Evolutionary conservation across 2,113 vertebrate species (phyloP), one percentile per base, ranked within the genome.

Genomic region (Oenanthe melanoleuca): DNA sequence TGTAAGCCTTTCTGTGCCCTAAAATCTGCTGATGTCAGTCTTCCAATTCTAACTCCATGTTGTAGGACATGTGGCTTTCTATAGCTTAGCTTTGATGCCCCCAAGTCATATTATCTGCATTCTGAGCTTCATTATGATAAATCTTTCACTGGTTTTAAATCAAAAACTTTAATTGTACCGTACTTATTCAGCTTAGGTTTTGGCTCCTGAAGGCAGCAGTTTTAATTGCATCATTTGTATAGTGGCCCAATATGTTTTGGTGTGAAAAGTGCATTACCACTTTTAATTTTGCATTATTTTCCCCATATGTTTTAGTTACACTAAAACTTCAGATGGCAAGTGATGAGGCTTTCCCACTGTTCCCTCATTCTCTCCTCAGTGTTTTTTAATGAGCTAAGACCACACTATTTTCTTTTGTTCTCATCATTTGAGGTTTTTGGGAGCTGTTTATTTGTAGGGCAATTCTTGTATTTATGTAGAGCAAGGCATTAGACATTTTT

Each of bases 401-500:
- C 56, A 84, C 75, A 90, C 65, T 80, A 90, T 90, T 96, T 88
- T 92, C 95, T 97, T 96, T 96, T 96, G 93, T 96, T 97, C 94
- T 93, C 49, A 45, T 67, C 86, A 44, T 53, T 53, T 86, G 86
- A 89, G 92, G 73, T 97, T 96, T 97, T 78, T 92, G 82, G 92
- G 80, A 96, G 94, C 75, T 97, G 94, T 95, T 96, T 97, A 96
- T 96, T 96, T 96, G 94, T 93, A 94, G 92, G 94, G 95, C 93
- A 96, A 93, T 95, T 96, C 93, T 96, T 90, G 92, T 97, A 96
- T 97, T 95, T 96, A 96, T 96, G 93, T 97, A 96, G 96, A 96
- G 80, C 94, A 92, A 96, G 92, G 95, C 95, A 97, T 97, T 95
- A 97, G 96, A 96, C 94, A 93, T 96, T 97, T 97, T 96, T 97